Evolutionary conservation across 2,888 invertebrate genomes (phyloP).

Genomic region (Cosmorhoe ocellata): DNA sequence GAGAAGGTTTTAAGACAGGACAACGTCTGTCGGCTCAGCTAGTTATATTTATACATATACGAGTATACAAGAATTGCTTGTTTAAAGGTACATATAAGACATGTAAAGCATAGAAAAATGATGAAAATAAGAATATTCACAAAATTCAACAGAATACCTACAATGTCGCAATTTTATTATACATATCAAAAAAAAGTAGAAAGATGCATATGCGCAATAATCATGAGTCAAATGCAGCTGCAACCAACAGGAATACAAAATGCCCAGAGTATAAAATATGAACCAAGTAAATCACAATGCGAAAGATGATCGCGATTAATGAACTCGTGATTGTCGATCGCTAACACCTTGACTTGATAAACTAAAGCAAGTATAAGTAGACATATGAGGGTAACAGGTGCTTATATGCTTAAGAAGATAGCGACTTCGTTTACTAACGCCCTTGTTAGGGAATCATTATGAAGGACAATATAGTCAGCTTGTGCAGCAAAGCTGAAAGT

Average conservation of each 20-base stretch:
- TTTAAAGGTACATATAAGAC: no score
- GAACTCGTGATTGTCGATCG: slow-evolving; percentile 47
- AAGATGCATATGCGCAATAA: slow-evolving; percentile 41
- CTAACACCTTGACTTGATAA: slow-evolving; percentile 30
- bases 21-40: no score
- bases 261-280: slow-evolving; percentile 37
- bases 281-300: slow-evolving; percentile 70
- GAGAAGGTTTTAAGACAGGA: no score
- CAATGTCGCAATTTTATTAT: slow-evolving; percentile 28
- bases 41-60: no score
- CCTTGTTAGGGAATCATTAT: slow-evolving; percentile 13
- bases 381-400: slow-evolving; percentile 15
- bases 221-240: slow-evolving; percentile 76
- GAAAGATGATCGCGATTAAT: slow-evolving; percentile 60
- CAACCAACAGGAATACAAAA: slow-evolving; percentile 23
- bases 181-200: slow-evolving; percentile 27
- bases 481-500: not conserved
- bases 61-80: no score
- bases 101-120: no score
- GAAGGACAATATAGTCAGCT: slow-evolving; percentile 11
- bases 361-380: slow-evolving; percentile 6
- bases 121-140: no score
- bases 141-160: not conserved
- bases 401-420: slow-evolving; percentile 4
- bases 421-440: slow-evolving; percentile 8